Evolutionary conservation across 2,888 invertebrate species (phyloP).

Genomic region (Parelbella ahira): DNA sequence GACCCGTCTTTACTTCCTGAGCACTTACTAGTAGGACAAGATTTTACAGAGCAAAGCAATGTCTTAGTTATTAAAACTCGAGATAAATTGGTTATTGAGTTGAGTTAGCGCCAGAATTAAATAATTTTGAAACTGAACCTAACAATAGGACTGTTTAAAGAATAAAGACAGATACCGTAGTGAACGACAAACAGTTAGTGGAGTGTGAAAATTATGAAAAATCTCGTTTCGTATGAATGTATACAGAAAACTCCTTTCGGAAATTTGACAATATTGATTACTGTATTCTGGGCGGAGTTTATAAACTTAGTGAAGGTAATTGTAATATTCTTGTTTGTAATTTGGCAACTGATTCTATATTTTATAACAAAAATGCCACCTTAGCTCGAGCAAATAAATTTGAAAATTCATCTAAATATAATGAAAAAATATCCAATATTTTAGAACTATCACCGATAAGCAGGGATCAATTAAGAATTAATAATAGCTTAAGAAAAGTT

Average conservation of each 20-base stretch:
- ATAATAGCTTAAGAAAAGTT: neutral
- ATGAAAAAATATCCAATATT: neutral
- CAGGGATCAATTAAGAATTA: neutral
- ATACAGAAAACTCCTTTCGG: neutral
- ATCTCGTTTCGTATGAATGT: no score
- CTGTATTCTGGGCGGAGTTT: neutral
- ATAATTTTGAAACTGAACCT: no score
- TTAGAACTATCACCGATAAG: neutral
- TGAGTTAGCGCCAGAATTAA: no score
- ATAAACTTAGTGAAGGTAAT: neutral
- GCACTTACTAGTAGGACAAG: constrained; percentile 1
- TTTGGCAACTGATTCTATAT: neutral
- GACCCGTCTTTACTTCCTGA: constrained; percentile 3
- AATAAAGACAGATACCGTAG: constrained; percentile 1
- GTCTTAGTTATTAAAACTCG: constrained; percentile 1
- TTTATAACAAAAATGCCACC: neutral
- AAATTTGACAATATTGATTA: constrained; percentile 3
- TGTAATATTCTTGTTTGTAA: neutral
- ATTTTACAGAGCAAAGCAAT: constrained; percentile 5
- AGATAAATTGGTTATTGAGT: constrained; percentile 1
- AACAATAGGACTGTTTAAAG: neutral
- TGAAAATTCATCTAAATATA: neutral
- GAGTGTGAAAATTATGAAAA: neutral
- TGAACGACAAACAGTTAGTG: constrained; percentile 1
- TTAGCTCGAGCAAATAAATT: neutral